Evolutionary conservation across 2,113 vertebrate species (phyloP), one percentile per base, ranked within the genome.

Genomic region (Paramormyrops kingsleyae): DNA sequence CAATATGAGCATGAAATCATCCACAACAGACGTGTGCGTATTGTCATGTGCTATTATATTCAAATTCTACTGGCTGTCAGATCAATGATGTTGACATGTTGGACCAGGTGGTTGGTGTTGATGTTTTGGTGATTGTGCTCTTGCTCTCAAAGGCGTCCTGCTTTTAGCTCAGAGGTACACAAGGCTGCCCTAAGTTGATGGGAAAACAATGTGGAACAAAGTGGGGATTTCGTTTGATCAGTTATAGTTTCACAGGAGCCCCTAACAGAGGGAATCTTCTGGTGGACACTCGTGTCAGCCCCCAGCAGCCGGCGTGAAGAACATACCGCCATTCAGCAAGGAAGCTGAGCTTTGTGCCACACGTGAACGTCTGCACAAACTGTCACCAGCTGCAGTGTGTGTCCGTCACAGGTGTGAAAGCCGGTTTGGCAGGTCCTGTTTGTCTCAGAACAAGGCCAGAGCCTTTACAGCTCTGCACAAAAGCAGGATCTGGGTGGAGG

Each of bases 401-500:
- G 27, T 35, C 85, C 15, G 1, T 53, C 27, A 8, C 92, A 93
- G 93, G 88, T 13, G 46, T 91, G 86, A 89, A 91, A 96, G 95
- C 95, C 90, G 92, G 96, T 96, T 96, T 94, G 92, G 89, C 92
- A 92, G 94, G 94, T 93, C 94, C 90, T 94, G 91, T 90, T 93
- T 88, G 89, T 31, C 84, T 15, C 59, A 85, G 52, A 88, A 19
- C 87, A 12, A 56, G 89, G 87, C 66, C 90, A 87, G 86, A 70
- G 53, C 83, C 88, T 87, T 88, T 87, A 35, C 46, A 83, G 86
- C 74, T 74, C 52, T 56, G 70, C 77, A 44, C 84, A 46, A 31
- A 53, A 53, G 53, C 62, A 47, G 89, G 77, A 85, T 88, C 47
- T 35, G 24, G 74, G 46, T 53, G 66, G 44, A 56, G 10, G 47